Conservation (phyloP, 1,140 invertebrate genomes). For the Asobara japonica region DNA sequence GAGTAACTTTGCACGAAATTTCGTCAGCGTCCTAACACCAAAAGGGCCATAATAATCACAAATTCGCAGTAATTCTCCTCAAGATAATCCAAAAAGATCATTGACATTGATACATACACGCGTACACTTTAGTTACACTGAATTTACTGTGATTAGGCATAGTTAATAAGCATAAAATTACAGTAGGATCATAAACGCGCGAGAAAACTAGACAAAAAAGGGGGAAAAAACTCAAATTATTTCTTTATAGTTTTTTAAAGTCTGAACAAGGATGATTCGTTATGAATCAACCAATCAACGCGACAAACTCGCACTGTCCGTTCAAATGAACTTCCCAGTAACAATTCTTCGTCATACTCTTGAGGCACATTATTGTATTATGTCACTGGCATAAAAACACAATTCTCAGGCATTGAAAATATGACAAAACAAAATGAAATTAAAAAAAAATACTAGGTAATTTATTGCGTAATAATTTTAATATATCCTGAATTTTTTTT, state of each 20-base stretch:
- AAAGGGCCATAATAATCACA: background rate
- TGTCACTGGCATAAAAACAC: slow-evolving; percentile 4
- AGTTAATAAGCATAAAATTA: slow-evolving; percentile 15
- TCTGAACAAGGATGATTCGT: background rate
- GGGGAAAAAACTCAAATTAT: background rate
- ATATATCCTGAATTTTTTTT: background rate
- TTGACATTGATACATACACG: slow-evolving; percentile 37
- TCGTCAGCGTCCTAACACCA: background rate
- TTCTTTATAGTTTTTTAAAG: background rate
- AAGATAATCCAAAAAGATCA: background rate
- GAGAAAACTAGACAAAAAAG: background rate
- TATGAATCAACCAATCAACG: background rate
- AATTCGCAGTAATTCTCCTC: background rate
- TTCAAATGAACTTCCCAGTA: background rate
- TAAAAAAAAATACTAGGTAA: background rate
- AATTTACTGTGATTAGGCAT: slow-evolving; percentile 46
- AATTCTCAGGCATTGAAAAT: background rate
- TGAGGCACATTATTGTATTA: slow-evolving; percentile 1
- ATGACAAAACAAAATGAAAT: background rate
- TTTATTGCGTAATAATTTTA: background rate
- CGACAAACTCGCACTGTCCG: background rate
- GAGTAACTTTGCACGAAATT: background rate
- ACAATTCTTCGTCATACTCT: background rate
- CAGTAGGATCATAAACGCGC: background rate
- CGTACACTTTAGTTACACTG: slow-evolving; percentile 36